Evolutionary conservation across 2,113 vertebrate species (phyloP), one percentile per base, ranked within the genome.

Genomic region (Eonycteris spelaea): DNA sequence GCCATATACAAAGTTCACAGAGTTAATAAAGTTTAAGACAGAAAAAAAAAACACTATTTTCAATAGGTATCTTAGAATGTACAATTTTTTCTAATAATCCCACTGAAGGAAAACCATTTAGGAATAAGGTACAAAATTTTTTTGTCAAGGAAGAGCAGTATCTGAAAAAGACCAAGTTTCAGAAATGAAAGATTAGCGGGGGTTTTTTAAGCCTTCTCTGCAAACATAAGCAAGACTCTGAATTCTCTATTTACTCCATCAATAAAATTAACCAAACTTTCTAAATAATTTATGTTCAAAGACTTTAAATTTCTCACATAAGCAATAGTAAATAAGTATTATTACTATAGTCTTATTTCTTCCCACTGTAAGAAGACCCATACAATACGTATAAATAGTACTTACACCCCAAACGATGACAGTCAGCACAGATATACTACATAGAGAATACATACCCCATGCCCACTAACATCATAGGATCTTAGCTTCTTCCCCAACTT

Each of bases 211-310:
- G 40, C 74, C 26, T 59, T 73, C 35, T 86, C 11, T 40, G 7
- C 61, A 92, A 84, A 26, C 51, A 38, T 79, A 65, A 95, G 65
- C 51, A 86, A 96, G 16, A 95, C 57, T 91, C 61, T 86, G 45
- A 73, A 96, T 74, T 90, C 24, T 86, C 78, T 43, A 93, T 71
- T 95, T 74, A 88, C 2, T 5, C 24, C 33, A 80, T 40, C 51
- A 82, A 74, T 90, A 79, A 91, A 93, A 90, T 91, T 86, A 97
- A 63, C 18, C 63, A 90, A 89, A 71, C 21, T 83, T 93, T 84
- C 51, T 88, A 83, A 94, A 61, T 97, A 68, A 80, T 45, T 96
- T 83, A 79, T 65, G 35, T 79, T 82, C 38, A 86, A 95, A 95
- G 48, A 77, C 40, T 74, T 26, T 84, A 33, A 79, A 73, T 24